These are phyloP conservation scores for Aphelinus certus DNA, from an alignment of 1,140 invertebrate species.

Conservation along the genomic window DNA sequence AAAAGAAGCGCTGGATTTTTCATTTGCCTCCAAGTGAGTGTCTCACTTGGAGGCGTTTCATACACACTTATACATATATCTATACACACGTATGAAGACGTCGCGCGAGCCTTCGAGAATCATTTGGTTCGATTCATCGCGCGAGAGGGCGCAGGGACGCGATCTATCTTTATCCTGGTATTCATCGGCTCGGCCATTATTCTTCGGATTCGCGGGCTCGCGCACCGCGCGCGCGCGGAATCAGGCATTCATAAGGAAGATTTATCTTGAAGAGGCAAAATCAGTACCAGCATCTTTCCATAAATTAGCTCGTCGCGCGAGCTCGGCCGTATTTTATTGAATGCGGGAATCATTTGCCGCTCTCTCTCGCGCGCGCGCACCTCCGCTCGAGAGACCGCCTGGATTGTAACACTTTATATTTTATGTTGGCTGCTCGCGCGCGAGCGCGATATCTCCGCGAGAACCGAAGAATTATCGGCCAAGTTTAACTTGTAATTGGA, in stretches of 20 bases:
- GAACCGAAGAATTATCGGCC: too few species aligned
- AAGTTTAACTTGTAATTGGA: too few species aligned
- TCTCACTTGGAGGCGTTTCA: too few species aligned
- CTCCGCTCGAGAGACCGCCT: too few species aligned
- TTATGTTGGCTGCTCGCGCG: too few species aligned
- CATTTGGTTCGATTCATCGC: constrained; percentile 12
- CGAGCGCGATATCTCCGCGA: too few species aligned
- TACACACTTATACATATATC: too few species aligned
- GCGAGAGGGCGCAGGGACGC: background rate
- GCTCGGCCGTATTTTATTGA: background rate
- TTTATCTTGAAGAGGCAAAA: constrained; percentile 8
- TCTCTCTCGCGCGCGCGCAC: background rate
- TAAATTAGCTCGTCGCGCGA: background rate
- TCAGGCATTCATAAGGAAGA: constrained; percentile 18
- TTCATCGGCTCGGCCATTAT: constrained; percentile 4
- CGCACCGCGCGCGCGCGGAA: background rate
- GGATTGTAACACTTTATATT: too few species aligned
- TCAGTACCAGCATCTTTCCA: constrained; percentile 9
- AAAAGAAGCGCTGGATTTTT: too few species aligned
- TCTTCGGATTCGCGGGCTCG: background rate
- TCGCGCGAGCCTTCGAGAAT: too few species aligned
- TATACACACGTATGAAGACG: too few species aligned
- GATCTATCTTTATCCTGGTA: constrained; percentile 22
- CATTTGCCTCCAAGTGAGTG: too few species aligned
- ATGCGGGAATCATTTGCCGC: background rate